These are phyloP conservation scores for Eurosta solidaginis DNA, from an alignment of 1,140 invertebrate genomes.

Conservation along the genomic window DNA sequence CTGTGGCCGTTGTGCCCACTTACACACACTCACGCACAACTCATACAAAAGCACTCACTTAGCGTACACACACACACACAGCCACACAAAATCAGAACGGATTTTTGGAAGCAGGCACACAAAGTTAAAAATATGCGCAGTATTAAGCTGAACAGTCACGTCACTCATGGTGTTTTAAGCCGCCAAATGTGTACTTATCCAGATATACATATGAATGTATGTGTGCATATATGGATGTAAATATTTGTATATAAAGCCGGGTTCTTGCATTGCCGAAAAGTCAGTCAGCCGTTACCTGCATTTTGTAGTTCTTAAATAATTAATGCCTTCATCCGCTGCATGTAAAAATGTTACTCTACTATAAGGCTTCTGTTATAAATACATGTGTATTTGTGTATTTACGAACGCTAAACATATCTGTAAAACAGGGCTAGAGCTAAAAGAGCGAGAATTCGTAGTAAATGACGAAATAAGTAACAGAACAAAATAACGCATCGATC, in stretches of 20 bases:
- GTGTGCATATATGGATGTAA: too few relatives aligned
- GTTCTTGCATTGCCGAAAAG: not conserved
- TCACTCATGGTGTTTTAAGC: not conserved
- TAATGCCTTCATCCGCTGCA: not conserved
- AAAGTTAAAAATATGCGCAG: not conserved
- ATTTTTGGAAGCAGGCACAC: too few relatives aligned
- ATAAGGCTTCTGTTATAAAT: not conserved
- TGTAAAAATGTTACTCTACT: not conserved
- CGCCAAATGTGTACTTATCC: not conserved
- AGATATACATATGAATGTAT: too few relatives aligned
- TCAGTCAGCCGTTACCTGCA: not conserved
- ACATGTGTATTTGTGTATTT: not conserved
- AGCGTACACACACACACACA: not conserved
- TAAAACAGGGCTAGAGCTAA: too few relatives aligned
- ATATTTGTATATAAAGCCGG: too few relatives aligned
- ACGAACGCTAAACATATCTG: too few relatives aligned
- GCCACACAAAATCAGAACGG: not conserved
- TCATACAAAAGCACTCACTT: too few relatives aligned
- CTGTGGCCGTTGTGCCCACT: not conserved
- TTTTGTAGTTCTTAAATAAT: slow-evolving; percentile 7
- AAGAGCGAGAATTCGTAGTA: too few relatives aligned
- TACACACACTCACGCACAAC: too few relatives aligned
- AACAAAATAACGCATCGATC: too few relatives aligned
- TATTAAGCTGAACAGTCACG: not conserved
- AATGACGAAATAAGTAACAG: too few relatives aligned